A percentile compares a stretch with the other conserved stretches of the same genome.
phyloP scores from a whole-genome alignment of 2,888 invertebrate species.

The Lacanobia oleracea region DNA sequence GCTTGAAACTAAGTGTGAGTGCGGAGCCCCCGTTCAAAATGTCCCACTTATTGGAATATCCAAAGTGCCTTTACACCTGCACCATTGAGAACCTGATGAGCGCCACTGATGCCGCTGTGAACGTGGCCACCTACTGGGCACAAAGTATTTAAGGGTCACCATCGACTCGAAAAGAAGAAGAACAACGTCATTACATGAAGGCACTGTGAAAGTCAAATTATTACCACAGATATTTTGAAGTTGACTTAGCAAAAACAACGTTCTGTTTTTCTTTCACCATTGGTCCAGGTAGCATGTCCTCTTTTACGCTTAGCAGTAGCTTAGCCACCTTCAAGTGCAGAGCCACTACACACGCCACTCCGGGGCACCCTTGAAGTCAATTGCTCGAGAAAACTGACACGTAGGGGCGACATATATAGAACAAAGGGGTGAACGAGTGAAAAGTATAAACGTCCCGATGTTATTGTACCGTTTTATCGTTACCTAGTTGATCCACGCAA shows the following conservation, averaged over 20 bases:
- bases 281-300: background rate
- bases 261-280: background rate
- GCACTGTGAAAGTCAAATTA: background rate
- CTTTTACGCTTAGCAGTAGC: slow-evolving; percentile 7
- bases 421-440: slow-evolving; percentile 61
- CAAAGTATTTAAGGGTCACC: too few relatives aligned
- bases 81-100: too few relatives aligned
- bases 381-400: slow-evolving; percentile 57
- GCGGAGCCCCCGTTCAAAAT: too few relatives aligned
- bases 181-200: background rate
- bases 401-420: slow-evolving; percentile 71
- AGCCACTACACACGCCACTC: slow-evolving; percentile 24
- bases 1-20: too few relatives aligned
- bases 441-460: slow-evolving; percentile 31
- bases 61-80: too few relatives aligned
- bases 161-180: too few relatives aligned
- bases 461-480: slow-evolving; percentile 12
- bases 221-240: background rate
- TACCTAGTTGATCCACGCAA: background rate
- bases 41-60: too few relatives aligned
- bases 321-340: slow-evolving; percentile 10
- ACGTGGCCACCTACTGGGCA: too few relatives aligned
- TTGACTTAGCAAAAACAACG: background rate
- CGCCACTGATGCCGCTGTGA: too few relatives aligned
- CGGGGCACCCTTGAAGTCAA: slow-evolving; percentile 49